Base-by-base conservation (phyloP, 1,140 invertebrate species). In the Battus philenor region DNA sequence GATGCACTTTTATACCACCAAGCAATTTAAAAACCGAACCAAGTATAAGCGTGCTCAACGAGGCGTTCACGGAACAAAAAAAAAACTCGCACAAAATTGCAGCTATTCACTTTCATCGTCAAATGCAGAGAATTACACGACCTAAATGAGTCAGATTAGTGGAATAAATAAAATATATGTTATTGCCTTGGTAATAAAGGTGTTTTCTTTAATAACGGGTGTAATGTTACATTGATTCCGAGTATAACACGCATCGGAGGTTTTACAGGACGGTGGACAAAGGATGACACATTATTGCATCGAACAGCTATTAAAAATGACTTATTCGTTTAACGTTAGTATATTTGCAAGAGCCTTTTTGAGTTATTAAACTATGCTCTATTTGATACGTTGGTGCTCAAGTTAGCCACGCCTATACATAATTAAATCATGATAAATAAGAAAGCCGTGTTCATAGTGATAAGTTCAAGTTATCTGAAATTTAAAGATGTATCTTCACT, bases 231-330 rank as follows among this genome's bases (percentile, higher is more conserved):
- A 20, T 20, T 22, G 8, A 44, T 49, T 49, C 34, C 47, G 16
- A 17, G 50, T 57, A 50, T 45, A 15, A 33, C 26, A 58, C 51
- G 58, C 44, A 44, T 44, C 39, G 39, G 44, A 53, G 47, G 32
- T 24, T 44, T 56, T 59, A 41, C 38, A 55, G 59, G 54, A 55
- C 52, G 30, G 8, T 29, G 39, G 32, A 67, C 56, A 60, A 68
- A 58, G 52, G 49, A 61, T 50, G 34, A 50, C 34, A 53, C 51
- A 54, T 59, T 47, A 50, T 10, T 17, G 16, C 16, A 34, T 17
- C 6, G 33, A 29, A 29, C 4, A 9, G 4, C 9, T 36, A 36
- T 20, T 22, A 18, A 17, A 11, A 10, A 16, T 20, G 17, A 31
- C 30, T 31, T 15, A 3, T 33, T 3, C 17, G 9, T 24, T 24